Percentiles rank a stretch among this genome's conserved stretches.
Evolutionary conservation across 2,888 invertebrate genomes (phyloP).

Genomic region (Athripsodes cinereus): DNA sequence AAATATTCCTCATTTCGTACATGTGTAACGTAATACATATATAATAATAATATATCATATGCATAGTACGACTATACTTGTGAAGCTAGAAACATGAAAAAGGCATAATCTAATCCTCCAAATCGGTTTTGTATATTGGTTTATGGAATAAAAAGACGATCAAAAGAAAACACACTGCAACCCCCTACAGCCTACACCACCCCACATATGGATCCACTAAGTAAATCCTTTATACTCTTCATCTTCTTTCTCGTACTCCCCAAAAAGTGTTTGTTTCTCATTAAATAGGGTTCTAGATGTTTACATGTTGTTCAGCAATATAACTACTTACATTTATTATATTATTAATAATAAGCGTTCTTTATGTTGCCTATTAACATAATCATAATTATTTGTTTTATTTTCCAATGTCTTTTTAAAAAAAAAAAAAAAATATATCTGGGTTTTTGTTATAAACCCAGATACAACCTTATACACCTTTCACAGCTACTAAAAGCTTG

Average conservation of each 20-base stretch:
- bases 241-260: background rate
- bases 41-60: too few relatives aligned
- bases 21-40: background rate
- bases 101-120: slow-evolving; percentile 1
- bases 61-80: too few relatives aligned
- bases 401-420: too few relatives aligned
- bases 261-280: slow-evolving; percentile 8
- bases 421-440: too few relatives aligned
- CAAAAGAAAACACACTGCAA: slow-evolving; percentile 4
- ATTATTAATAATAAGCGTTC: too few relatives aligned
- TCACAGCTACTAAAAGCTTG: too few relatives aligned
- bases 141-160: slow-evolving; percentile 9
- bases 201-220: background rate
- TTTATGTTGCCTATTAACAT: too few relatives aligned
- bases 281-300: slow-evolving; percentile 4
- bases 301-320: background rate
- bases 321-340: background rate
- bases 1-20: background rate
- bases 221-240: background rate
- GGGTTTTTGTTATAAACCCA: too few relatives aligned
- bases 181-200: background rate
- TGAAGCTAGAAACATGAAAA: background rate
- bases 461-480: too few relatives aligned
- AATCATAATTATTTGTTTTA: too few relatives aligned
- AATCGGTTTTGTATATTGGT: slow-evolving; percentile 7